phyloP scores from a whole-genome alignment of 2,888 invertebrate genomes.

The Ormyrus thymus region DNA sequence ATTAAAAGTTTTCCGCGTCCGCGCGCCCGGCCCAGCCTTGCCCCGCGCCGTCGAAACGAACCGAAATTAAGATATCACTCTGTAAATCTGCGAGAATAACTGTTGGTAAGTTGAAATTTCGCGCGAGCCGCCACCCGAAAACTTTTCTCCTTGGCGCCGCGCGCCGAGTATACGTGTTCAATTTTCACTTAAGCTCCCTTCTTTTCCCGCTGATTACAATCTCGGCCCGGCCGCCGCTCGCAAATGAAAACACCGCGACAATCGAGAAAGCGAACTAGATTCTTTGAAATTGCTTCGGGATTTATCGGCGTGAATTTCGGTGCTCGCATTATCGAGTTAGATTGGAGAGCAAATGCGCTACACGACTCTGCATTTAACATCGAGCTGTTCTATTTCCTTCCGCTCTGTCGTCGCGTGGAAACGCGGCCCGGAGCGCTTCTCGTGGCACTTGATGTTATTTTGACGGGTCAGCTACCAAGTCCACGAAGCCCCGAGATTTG shows the following conservation, averaged over 20 bases:
- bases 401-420: not conserved
- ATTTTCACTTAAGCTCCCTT: constrained; percentile 26
- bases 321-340: too few relatives aligned
- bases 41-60: constrained; percentile 61
- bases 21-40: constrained; percentile 41
- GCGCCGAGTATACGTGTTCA: not conserved
- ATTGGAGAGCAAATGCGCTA: too few relatives aligned
- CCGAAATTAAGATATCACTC: constrained; percentile 67
- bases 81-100: constrained; percentile 59
- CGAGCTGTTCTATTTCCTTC: too few relatives aligned
- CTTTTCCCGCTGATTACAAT: constrained; percentile 17
- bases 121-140: constrained; percentile 4
- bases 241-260: too few relatives aligned
- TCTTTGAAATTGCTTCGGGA: too few relatives aligned
- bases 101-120: constrained; percentile 33
- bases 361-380: too few relatives aligned
- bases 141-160: constrained; percentile 2
- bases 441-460: not conserved
- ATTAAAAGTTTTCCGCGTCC: constrained; percentile 65
- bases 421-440: too few relatives aligned
- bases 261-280: constrained; percentile 5
- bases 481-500: constrained; percentile 1
- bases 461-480: not conserved
- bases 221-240: too few relatives aligned
- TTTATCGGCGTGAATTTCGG: too few relatives aligned